phyloP scores from a whole-genome alignment of 2,888 invertebrate genomes.

The Euplagia quadripunctaria region DNA sequence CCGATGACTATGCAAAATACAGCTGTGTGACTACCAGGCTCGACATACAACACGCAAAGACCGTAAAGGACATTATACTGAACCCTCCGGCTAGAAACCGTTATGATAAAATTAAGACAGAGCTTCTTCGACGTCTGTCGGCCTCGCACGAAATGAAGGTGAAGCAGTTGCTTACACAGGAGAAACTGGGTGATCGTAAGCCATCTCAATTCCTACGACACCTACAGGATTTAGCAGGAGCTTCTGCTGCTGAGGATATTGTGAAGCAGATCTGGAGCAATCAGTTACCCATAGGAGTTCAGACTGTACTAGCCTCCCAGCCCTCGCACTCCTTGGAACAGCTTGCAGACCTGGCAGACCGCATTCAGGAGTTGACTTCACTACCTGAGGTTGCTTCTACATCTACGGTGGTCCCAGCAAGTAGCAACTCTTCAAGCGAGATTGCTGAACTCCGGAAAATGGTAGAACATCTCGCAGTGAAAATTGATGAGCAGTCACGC shows the following conservation, averaged over 20 bases:
- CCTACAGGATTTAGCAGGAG: neutral
- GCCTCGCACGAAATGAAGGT: neutral
- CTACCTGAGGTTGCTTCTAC: too few species aligned
- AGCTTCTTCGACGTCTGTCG: neutral
- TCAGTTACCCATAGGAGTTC: neutral
- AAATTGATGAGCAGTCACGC: neutral
- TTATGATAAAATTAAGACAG: neutral
- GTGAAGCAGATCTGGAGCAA: neutral
- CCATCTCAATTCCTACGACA: neutral
- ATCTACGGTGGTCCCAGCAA: too few species aligned
- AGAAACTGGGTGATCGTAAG: constrained; percentile 2
- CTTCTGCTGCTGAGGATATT: neutral
- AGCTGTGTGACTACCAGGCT: neutral
- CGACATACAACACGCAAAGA: neutral
- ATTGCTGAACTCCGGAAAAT: too few species aligned
- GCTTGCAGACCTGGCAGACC: neutral
- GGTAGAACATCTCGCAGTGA: neutral
- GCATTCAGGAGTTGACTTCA: too few species aligned
- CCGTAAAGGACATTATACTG: neutral
- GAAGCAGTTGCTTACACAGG: neutral
- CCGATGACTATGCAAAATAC: neutral
- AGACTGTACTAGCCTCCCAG: neutral
- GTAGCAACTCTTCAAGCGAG: too few species aligned
- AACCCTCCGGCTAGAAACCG: neutral
- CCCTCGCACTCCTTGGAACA: neutral